Evolutionary conservation across 37 sponge, comb jelly and placozoan genomes (phyloP), one percentile per base, ranked within the genome.

Genomic region (Hormiphora californensis): DNA sequence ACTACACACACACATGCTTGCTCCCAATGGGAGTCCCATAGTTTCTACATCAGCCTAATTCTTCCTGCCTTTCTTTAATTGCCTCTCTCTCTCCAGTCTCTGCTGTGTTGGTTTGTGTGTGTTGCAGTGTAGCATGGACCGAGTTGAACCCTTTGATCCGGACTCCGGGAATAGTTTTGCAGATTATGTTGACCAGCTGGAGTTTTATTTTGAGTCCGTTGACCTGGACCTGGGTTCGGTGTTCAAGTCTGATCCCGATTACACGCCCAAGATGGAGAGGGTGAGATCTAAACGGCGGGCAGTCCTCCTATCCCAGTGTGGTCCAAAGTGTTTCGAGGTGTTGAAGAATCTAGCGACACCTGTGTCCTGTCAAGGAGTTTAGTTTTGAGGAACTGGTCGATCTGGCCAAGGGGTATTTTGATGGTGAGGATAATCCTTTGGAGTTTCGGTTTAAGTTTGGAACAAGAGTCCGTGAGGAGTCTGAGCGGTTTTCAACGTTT

Each of bases 191-290:
- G 61, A 57, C 5, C 7, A 30, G 61, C 23, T 57, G 23, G 61
- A 57, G 61, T 57, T 57, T 15, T 15, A 57, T 30, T 57, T 57
- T 30, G 61, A 57, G 61, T 57, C 61, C n/a, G 61, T 57, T 28
- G 61, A 57, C 27, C n/a, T 57, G 23, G 61, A 57, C 23, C 61
- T 57, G n/a, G 7, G 17, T 30, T 57, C 61, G 61, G 61, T 57
- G 17, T 57, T 57, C 27, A 25, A 25, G n/a, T 57, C 61, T 30
- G 61, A 57, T 30, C 61, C 61, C 27, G 61, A 57, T 57, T 57
- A 57, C n/a, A 57, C 9, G 5, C 30, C 61, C 27, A 57, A 57
- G 27, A 5, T 57, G 9, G 61, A 57, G n/a, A 57, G 61, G 27
- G 30, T 57, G 3, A 57, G 17, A 15, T 57, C 61, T 21, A 57